Evolutionary conservation across 2,797 vertebrate genomes (phyloP).

Genomic region (Serranus cabrilla): DNA sequence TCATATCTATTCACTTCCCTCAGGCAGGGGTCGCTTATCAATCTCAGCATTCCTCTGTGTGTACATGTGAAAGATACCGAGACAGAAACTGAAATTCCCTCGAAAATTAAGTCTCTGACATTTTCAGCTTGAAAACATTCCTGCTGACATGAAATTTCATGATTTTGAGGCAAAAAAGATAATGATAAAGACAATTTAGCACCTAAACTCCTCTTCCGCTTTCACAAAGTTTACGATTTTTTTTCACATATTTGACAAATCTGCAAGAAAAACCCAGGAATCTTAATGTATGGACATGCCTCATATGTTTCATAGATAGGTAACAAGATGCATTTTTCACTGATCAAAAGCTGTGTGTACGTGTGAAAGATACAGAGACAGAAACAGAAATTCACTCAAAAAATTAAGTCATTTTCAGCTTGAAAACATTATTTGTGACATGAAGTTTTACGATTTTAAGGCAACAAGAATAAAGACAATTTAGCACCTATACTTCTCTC

Average conservation of each 20-base stretch:
- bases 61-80: neutral
- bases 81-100: neutral
- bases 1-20: slow-evolving; percentile 46
- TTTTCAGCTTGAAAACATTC: neutral
- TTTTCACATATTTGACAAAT: neutral
- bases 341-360: too few species aligned
- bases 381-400: too few species aligned
- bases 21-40: slow-evolving; percentile 30
- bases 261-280: neutral
- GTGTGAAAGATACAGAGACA: too few species aligned
- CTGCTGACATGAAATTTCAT: neutral
- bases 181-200: too few species aligned
- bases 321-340: too few species aligned
- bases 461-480: too few species aligned
- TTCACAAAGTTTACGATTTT: neutral
- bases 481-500: too few species aligned
- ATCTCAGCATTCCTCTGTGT: slow-evolving; percentile 34
- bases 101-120: neutral
- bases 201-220: neutral
- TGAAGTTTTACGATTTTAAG: too few species aligned
- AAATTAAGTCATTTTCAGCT: too few species aligned
- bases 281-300: neutral
- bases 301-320: too few species aligned
- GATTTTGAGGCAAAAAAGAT: neutral
- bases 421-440: too few species aligned